Evolutionary conservation across 2,797 vertebrate genomes (phyloP).

Genomic region (Dendrocincla tyrannina): DNA sequence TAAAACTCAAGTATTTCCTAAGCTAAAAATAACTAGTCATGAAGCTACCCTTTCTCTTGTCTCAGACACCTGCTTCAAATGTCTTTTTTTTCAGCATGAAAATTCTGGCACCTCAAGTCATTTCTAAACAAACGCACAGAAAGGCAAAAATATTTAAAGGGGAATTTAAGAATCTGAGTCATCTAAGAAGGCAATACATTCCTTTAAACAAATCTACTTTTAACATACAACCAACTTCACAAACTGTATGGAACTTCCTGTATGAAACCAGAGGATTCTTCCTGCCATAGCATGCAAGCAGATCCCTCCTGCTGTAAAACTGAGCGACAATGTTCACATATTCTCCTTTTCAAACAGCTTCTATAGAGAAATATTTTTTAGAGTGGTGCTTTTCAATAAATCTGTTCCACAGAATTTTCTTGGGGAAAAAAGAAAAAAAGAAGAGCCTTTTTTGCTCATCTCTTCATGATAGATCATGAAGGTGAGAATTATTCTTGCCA

Average conservation of each 20-base stretch:
- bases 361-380: not conserved
- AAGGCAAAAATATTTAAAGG: not conserved
- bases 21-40: not conserved
- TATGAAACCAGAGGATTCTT: not conserved
- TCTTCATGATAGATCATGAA: not conserved
- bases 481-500: not conserved
- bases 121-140: not conserved
- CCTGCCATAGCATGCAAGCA: not conserved
- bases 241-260: not conserved
- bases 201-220: slow-evolving; percentile 12
- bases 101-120: not conserved
- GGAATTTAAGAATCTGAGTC: not conserved
- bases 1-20: not conserved
- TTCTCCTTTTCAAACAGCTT: not conserved
- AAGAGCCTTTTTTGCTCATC: not conserved
- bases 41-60: not conserved
- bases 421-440: too few relatives aligned
- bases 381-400: not conserved
- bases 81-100: not conserved
- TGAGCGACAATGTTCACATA: not conserved
- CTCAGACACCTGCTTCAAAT: not conserved
- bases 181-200: not conserved
- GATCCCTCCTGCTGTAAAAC: not conserved
- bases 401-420: not conserved
- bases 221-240: not conserved